Evolutionary conservation across 2,888 invertebrate species (phyloP).

Genomic region (Dasypogon diadema): DNA sequence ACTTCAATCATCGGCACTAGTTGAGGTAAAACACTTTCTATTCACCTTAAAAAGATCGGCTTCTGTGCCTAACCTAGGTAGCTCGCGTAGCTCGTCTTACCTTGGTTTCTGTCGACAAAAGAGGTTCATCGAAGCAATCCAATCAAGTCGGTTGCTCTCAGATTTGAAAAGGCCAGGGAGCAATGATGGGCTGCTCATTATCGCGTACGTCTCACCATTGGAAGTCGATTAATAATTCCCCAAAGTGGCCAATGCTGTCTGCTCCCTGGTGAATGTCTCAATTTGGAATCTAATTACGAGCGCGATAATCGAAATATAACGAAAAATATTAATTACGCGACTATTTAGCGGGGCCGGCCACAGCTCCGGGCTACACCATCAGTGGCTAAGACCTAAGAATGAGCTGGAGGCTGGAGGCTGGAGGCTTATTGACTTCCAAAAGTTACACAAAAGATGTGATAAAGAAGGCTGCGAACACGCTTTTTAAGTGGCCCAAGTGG

Average conservation of each 20-base stretch:
- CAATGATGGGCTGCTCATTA: conserved; percentile 48
- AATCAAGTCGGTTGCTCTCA: conserved; percentile 8
- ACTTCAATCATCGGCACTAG: conserved; percentile 43
- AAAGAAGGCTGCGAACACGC: neutral
- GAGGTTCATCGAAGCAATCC: conserved; percentile 31
- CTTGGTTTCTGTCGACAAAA: conserved; percentile 13
- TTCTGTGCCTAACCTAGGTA: conserved; percentile 37
- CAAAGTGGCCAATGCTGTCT: neutral
- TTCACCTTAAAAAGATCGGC: conserved; percentile 26
- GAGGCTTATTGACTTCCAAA: neutral
- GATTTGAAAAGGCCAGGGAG: conserved; percentile 23
- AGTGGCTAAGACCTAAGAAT: neutral
- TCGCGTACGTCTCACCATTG: conserved; percentile 54
- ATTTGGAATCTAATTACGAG: conserved; percentile 43
- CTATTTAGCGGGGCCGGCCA: conserved; percentile 11
- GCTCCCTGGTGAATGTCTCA: conserved; percentile 39
- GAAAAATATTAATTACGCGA: conserved; percentile 47
- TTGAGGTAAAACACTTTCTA: conserved; percentile 43
- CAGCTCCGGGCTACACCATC: neutral
- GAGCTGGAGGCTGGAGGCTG: too few species aligned
- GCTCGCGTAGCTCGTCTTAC: conserved; percentile 17
- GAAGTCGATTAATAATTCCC: conserved; percentile 52
- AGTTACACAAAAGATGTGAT: neutral
- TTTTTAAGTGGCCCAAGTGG: neutral
- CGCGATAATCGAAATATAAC: conserved; percentile 40